phyloP scores from a whole-genome alignment of 2,888 invertebrate genomes.

The Cosmia trapezina region DNA sequence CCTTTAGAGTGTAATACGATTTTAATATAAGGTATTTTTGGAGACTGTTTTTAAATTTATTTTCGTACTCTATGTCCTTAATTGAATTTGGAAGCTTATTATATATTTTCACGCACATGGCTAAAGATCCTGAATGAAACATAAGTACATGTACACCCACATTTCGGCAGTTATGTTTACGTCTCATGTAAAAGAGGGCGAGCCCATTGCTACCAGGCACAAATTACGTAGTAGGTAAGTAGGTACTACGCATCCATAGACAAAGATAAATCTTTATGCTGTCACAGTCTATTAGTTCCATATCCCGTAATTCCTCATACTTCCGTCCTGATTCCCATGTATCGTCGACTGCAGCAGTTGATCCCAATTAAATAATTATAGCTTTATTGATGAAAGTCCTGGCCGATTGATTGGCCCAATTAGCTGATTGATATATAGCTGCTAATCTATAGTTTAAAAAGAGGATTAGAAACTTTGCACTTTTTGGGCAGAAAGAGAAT shows the following conservation, averaged over 20 bases:
- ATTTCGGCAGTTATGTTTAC: too few species aligned
- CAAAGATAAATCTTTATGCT: constrained; percentile 22
- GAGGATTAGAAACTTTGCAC: not conserved
- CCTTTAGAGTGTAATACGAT: too few species aligned
- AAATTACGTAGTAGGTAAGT: too few species aligned
- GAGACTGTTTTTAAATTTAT: too few species aligned
- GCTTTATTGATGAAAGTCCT: constrained; percentile 69
- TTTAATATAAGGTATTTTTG: too few species aligned
- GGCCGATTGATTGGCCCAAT: constrained; percentile 67
- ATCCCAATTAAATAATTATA: constrained; percentile 80
- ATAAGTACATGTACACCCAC: too few species aligned
- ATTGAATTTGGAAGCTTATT: too few species aligned
- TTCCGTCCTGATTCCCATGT: constrained; percentile 65
- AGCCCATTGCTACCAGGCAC: too few species aligned
- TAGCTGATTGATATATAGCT: constrained; percentile 44
- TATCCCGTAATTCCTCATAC: constrained; percentile 49
- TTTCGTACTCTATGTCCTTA: too few species aligned
- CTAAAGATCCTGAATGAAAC: too few species aligned
- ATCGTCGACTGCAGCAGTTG: constrained; percentile 59
- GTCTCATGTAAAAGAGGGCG: too few species aligned
- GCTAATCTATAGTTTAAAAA: constrained; percentile 20
- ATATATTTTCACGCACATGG: too few species aligned
- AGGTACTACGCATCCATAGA: constrained; percentile 14
- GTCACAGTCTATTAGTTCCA: constrained; percentile 45
- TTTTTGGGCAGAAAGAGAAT: not conserved